Conservation (phyloP, 2,113 vertebrate species). For the Solea senegalensis region DNA sequence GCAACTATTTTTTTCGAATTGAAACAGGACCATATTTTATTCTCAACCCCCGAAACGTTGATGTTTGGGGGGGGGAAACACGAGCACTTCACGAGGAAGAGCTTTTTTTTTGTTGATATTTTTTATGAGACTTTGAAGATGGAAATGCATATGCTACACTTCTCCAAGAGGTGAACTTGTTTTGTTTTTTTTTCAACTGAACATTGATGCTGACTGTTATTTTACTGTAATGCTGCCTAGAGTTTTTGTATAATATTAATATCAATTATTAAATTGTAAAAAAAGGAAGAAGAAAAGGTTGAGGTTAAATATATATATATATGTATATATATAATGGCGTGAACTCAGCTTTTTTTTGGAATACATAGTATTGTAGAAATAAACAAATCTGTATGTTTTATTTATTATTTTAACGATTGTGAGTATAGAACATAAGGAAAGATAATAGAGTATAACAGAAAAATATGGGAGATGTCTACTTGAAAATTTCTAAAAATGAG, state of each 20-base stretch:
- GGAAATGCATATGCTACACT: constrained; percentile 78
- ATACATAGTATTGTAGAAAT: constrained; percentile 90
- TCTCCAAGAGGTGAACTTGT: constrained; percentile 81
- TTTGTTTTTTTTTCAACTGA: constrained; percentile 73
- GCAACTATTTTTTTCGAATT: constrained; percentile 87
- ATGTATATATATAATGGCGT: constrained; percentile 83
- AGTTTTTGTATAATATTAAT: constrained; percentile 86
- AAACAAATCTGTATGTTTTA: constrained; percentile 91
- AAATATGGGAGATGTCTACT: constrained; percentile 92
- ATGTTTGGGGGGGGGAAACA: constrained; percentile 68
- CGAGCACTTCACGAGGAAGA: constrained; percentile 80
- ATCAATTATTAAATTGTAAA: constrained; percentile 84
- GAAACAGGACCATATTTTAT: constrained; percentile 91
- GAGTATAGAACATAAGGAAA: constrained; percentile 86
- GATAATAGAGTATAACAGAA: constrained; percentile 89
- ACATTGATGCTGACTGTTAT: constrained; percentile 83
- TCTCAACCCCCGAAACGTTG: constrained; percentile 71
- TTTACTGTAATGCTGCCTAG: constrained; percentile 86
- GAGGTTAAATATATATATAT: constrained; percentile 76
- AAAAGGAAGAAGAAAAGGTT: constrained; percentile 69
- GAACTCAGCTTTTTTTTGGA: constrained; percentile 87
- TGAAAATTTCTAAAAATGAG: constrained; percentile 88
- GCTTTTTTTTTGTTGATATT: constrained; percentile 73
- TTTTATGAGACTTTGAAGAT: constrained; percentile 78
- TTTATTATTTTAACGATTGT: constrained; percentile 95